Conservation (phyloP, 2,113 vertebrate species). For the Mirza zaza region DNA sequence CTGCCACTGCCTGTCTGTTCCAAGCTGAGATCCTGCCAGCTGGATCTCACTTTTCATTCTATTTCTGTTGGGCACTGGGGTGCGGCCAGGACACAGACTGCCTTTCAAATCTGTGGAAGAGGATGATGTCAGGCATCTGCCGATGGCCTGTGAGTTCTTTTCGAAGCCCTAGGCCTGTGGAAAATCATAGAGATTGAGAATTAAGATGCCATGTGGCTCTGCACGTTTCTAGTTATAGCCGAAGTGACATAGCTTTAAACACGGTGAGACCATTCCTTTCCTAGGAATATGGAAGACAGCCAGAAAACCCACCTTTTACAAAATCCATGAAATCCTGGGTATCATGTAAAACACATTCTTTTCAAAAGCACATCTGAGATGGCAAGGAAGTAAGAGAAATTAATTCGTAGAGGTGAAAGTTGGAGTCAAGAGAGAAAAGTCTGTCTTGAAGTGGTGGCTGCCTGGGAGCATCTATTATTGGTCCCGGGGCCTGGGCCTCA, state of each 20-base stretch:
- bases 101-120: constrained; percentile 41
- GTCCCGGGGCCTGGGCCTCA: not conserved
- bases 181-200: not conserved
- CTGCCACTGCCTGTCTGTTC: constrained; percentile 29
- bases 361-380: not conserved
- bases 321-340: not conserved
- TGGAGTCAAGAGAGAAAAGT: not conserved
- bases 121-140: constrained; percentile 41
- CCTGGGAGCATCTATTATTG: not conserved
- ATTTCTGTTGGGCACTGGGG: constrained; percentile 70
- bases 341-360: not conserved
- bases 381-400: not conserved
- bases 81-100: constrained; percentile 57
- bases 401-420: not conserved
- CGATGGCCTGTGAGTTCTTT: not conserved
- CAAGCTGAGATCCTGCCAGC: constrained; percentile 63
- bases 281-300: not conserved
- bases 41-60: constrained; percentile 53
- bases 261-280: not conserved
- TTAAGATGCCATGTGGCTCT: not conserved
- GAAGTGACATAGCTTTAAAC: no score
- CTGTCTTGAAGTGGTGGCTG: not conserved
- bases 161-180: not conserved
- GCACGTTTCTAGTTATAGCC: not conserved
- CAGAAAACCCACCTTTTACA: not conserved